phyloP scores from a whole-genome alignment of 2,113 vertebrate species.

The Laticauda laticaudata region DNA sequence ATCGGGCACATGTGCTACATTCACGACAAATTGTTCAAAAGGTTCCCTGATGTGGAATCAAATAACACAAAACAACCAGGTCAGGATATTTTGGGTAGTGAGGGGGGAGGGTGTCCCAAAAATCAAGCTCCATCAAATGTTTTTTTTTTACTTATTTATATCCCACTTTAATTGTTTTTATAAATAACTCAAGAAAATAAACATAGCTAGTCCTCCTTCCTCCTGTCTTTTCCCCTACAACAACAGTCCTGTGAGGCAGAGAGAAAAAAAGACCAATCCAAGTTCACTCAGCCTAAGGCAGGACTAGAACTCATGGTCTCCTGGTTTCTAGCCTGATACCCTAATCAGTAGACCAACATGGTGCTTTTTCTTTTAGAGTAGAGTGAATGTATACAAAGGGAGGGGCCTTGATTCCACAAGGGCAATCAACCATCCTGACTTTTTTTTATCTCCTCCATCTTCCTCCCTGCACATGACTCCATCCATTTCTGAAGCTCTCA shows the following conservation, averaged over 20 bases:
- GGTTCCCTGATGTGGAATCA: not conserved
- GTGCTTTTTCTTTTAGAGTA: not conserved
- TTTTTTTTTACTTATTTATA: not conserved
- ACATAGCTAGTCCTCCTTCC: not conserved
- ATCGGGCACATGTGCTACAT: not conserved
- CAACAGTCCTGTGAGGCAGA: not conserved
- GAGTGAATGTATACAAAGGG: not conserved
- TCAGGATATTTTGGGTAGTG: not conserved
- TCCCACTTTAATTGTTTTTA: not conserved
- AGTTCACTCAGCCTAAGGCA: not conserved
- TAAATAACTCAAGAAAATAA: not conserved
- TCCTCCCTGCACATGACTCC: not conserved
- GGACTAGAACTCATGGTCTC: not conserved
- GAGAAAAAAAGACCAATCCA: not conserved
- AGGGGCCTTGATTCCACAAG: not conserved
- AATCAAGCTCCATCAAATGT: not conserved
- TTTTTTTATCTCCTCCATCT: not conserved
- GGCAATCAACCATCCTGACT: not conserved
- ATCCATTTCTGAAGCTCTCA: not conserved
- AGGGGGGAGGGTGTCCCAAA: not conserved
- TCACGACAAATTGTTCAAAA: constrained; percentile 38
- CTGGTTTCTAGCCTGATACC: not conserved
- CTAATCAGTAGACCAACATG: not conserved
- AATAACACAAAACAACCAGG: not conserved
- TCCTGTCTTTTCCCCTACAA: not conserved